These are phyloP conservation scores for Zophobas atratus DNA, from an alignment of 1,140 invertebrate species.

Conservation along the genomic window DNA sequence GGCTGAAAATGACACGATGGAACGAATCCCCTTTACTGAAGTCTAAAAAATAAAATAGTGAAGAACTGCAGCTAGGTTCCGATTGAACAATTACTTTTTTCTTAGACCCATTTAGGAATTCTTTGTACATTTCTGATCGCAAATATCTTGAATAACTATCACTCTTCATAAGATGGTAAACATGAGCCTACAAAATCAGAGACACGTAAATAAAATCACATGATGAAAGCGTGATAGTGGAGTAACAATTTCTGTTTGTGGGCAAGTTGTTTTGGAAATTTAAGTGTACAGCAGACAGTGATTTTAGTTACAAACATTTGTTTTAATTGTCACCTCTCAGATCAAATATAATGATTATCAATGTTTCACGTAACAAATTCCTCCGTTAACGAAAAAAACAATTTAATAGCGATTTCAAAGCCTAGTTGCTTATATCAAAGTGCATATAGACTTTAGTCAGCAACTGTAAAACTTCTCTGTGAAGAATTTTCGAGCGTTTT, in stretches of 20 bases:
- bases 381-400: too few species aligned
- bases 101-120: conserved; percentile 94
- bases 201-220: background rate
- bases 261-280: too few species aligned
- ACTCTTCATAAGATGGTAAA: conserved; percentile 99
- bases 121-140: conserved; percentile 99
- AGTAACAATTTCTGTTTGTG: background rate
- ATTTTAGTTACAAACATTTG: too few species aligned
- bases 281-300: too few species aligned
- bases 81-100: conserved; percentile 84
- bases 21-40: conserved; percentile 89
- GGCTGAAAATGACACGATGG: conserved; percentile 87
- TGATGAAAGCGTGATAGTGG: background rate
- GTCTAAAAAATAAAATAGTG: conserved; percentile 75
- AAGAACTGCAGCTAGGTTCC: conserved; percentile 9
- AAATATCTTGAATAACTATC: conserved; percentile 98
- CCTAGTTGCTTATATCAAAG: too few species aligned
- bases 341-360: too few species aligned
- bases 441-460: too few species aligned
- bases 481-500: too few species aligned
- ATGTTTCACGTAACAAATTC: too few species aligned
- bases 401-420: too few species aligned
- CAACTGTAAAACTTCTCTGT: too few species aligned
- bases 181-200: conserved; percentile 86
- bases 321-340: too few species aligned